These are phyloP conservation scores for Napeogenes inachia DNA, from an alignment of 2,888 invertebrate genomes.

Conservation along the genomic window DNA sequence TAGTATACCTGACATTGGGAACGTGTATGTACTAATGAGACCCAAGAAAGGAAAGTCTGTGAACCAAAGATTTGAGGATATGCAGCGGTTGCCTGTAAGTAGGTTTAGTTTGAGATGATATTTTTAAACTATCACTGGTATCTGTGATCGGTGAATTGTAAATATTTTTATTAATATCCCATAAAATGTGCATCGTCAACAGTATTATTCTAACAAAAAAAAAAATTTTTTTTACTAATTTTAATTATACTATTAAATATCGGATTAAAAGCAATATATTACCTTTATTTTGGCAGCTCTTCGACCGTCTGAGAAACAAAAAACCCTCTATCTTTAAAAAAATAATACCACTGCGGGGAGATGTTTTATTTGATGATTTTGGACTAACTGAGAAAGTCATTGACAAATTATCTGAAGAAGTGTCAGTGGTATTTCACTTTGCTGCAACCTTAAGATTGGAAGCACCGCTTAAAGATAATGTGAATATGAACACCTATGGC, in stretches of 20 bases:
- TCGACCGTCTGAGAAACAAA: constrained; percentile 80
- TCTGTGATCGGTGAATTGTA: no score
- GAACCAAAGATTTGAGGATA: constrained; percentile 77
- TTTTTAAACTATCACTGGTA: no score
- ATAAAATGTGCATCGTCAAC: no score
- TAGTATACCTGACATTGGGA: constrained; percentile 77
- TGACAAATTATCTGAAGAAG: constrained; percentile 79
- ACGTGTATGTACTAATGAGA: constrained; percentile 79
- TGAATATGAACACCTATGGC: constrained; percentile 94
- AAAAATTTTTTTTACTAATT: no score
- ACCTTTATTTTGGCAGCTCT: constrained; percentile 73
- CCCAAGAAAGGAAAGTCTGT: constrained; percentile 80
- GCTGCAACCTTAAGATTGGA: constrained; percentile 95
- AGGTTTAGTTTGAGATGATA: no score
- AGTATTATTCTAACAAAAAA: no score
- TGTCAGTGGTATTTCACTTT: constrained; percentile 91
- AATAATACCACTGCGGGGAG: constrained; percentile 85
- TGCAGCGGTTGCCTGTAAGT: constrained; percentile 79
- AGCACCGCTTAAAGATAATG: constrained; percentile 89
- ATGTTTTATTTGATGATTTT: constrained; percentile 79
- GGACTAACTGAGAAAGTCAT: constrained; percentile 80
- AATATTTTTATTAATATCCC: no score
- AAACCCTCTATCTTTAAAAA: constrained; percentile 83
- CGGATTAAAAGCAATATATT: no score
- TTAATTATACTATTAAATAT: no score